These are phyloP conservation scores for Catocala sponsa DNA, from an alignment of 2,888 invertebrate genomes.

Conservation along the genomic window DNA sequence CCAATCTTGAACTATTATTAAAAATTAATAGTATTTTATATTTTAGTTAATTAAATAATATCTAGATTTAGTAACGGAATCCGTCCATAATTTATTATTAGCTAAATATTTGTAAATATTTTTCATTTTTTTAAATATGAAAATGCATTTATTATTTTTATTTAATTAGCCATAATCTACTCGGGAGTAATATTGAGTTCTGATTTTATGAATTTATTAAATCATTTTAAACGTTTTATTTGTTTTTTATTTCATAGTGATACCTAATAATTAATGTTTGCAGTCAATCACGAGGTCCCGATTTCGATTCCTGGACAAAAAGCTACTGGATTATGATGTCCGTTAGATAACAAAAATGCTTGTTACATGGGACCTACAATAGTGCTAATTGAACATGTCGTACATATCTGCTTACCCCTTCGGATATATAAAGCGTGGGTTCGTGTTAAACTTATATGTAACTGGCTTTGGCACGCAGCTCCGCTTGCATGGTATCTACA, in stretches of 20 bases:
- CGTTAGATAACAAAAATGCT: no score
- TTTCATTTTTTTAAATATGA: slow-evolving; percentile 45
- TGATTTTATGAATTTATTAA: slow-evolving; percentile 59
- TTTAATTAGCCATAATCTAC: slow-evolving; percentile 71
- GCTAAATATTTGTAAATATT: slow-evolving; percentile 64
- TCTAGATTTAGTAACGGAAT: slow-evolving; percentile 40
- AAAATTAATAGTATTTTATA: slow-evolving; percentile 18
- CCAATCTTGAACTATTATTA: slow-evolving; percentile 24
- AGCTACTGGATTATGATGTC: no score
- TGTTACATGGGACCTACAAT: no score
- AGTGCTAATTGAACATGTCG: no score
- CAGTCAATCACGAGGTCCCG: no score
- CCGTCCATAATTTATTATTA: slow-evolving; percentile 64
- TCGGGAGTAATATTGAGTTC: slow-evolving; percentile 38
- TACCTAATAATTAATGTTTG: no score
- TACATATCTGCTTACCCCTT: no score
- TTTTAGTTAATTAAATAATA: slow-evolving; percentile 22
- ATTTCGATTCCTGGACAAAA: no score
- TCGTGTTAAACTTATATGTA: no score
- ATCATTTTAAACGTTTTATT: slow-evolving; percentile 44
- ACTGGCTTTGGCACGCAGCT: no score
- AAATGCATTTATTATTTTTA: slow-evolving; percentile 77
- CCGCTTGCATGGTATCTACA: no score
- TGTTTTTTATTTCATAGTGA: slow-evolving; percentile 17
- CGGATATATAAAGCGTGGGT: no score